Evolutionary conservation across 2,113 vertebrate genomes (phyloP), one percentile per base, ranked within the genome.

Genomic region (Hoplias malabaricus): DNA sequence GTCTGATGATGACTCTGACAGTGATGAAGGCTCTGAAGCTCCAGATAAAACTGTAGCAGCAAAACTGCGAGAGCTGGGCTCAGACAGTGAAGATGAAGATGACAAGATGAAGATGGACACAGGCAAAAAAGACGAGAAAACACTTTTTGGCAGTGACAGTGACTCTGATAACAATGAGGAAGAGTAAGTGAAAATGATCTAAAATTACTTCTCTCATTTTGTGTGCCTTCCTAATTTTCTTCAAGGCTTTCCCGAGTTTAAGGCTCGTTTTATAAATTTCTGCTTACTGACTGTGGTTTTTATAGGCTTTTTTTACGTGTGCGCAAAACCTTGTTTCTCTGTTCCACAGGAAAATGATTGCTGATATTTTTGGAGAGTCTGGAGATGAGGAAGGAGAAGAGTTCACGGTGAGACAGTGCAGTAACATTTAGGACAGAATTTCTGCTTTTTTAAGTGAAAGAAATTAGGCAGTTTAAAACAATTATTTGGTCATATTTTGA

Each of bases 341-440:
- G 4, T 33, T 5, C 1, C 19, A 5, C 87, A 98, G 98, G 91
- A 99, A 97, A 85, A 94, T 99, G 90, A 99, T 99, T 31, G 96
- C 97, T 27, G 98, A 99, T 86, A 99, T 99, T 89, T 99, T 99
- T 82, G 98, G 98, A 67, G 98, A 99, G 88, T 99, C 98, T 29
- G 98, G 96, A 42, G 97, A 99, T 85, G 98, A 99, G 84, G 96
- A 98, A 53, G 96, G 93, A 71, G 97, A 98, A 81, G 98, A 99
- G 89, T 99, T 99, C 88, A 99, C 98, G 2, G 98, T 98, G 71
- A 86, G 87, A 78, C 25, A 9, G 4, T 36, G 54, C 2, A 50
- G 40, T 7, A n/a, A n/a, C n/a, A n/a, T n/a, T n/a, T n/a, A n/a
- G n/a, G n/a, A n/a, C n/a, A n/a, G n/a, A n/a, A n/a, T n/a, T n/a